Conservation (phyloP, 2,113 vertebrate genomes). For the Coracopsis vasa region DNA sequence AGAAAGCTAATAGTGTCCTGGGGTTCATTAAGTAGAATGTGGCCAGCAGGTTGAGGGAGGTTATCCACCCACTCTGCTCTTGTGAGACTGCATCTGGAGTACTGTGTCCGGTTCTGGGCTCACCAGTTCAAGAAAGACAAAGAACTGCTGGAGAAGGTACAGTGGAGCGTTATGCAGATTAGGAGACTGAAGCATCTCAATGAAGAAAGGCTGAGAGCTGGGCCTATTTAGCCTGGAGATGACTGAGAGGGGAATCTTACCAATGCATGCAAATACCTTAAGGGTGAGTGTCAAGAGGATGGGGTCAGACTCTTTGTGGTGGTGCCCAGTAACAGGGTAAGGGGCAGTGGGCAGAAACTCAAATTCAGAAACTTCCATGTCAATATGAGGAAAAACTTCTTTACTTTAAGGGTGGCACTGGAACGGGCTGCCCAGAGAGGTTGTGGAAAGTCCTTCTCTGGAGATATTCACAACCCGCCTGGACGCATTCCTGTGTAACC, state of each 20-base stretch:
- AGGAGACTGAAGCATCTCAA: not conserved
- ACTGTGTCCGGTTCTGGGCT: not conserved
- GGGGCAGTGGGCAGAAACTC: not conserved
- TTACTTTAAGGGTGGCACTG: not conserved
- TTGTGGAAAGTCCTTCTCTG: not conserved
- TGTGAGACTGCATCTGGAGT: not conserved
- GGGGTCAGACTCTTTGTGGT: not conserved
- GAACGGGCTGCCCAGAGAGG: not conserved
- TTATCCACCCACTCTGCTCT: not conserved
- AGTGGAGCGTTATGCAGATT: not conserved
- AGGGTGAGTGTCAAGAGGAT: not conserved
- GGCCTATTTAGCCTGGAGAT: not conserved
- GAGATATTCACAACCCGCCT: not conserved
- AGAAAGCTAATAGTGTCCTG: not conserved
- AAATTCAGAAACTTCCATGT: not conserved
- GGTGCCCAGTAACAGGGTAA: not conserved
- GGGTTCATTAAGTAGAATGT: not conserved
- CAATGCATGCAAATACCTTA: not conserved
- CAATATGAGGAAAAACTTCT: not conserved
- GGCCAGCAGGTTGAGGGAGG: not conserved
- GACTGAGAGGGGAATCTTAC: not conserved
- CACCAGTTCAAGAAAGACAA: not conserved
- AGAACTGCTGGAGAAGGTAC: not conserved
- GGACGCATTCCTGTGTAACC: not conserved
- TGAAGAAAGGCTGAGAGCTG: not conserved